Base-by-base conservation (phyloP, 2,797 vertebrate genomes). In the Lithobates pipiens region DNA sequence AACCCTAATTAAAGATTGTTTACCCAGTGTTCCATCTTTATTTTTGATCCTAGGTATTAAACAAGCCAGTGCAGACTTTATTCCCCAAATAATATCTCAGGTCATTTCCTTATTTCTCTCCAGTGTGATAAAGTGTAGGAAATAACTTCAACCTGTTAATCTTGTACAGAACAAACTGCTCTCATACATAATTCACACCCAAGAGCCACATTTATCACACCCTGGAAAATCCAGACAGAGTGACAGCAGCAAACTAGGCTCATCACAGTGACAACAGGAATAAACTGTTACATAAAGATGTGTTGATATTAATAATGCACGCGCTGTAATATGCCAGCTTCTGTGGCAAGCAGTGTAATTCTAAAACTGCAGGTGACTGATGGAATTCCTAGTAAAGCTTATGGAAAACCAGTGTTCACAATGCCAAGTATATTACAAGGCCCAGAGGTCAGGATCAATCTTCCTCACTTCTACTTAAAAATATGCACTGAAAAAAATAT, bases 131-230 rank as follows among this genome's bases (percentile, higher is more conserved):
- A 83, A 75, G 16, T 34, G 46, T 54, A 79, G 29, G 61, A 80
- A 79, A 54, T 29, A 10, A 34, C 54, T 79, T 29, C 10, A 76
- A 57, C 63, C 42, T 57, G 77, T 36, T 80, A 85, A 80, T 80
- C 84, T 85, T 67, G 36, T 61, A 18, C 77, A 69, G 61, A 39
- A 50, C 44, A 80, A 75, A 75, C 71, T 68, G 57, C 61, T 75
- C 84, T 74, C 70, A 76, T 50, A 80, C 57, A 85, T 75, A 63
- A 86, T 82, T 82, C 80, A 82, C 84, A 68, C 34, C 85, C 67
- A 86, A 69, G 74, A 54, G 76, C 61, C 69, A 65, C 76, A 86
- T 86, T 78, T 74, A 83, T 83, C 80, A 83, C 75, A 78, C 75
- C 29, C 76, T 18, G 77, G 44, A 65, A 70, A 77, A 82, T 34